Conservation (phyloP, 2,797 vertebrate species). For the Molossus molossus region DNA sequence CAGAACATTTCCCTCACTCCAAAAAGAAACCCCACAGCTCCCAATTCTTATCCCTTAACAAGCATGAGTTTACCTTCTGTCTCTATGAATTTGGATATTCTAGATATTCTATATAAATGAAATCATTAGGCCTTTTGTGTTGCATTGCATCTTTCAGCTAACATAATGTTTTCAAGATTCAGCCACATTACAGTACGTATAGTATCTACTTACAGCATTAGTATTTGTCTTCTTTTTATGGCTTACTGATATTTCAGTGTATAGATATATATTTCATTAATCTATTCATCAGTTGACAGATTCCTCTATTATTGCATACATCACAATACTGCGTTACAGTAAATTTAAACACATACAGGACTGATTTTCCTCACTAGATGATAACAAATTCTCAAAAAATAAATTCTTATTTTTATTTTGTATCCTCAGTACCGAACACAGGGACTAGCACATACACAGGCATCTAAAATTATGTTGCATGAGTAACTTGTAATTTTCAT, state of each 20-base stretch:
- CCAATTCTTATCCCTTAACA: background rate
- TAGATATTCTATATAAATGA: background rate
- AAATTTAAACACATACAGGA: conserved; percentile 41
- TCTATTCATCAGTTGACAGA: conserved; percentile 5
- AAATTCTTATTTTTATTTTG: conserved; percentile 14
- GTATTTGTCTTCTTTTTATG: conserved; percentile 8
- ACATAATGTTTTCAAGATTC: conserved; percentile 19
- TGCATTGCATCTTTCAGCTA: background rate
- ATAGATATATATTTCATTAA: background rate
- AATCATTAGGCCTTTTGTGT: background rate
- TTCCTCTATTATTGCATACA: conserved; percentile 5
- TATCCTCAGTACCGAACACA: conserved; percentile 1
- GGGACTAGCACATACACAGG: background rate
- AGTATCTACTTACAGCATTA: background rate
- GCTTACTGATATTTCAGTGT: background rate
- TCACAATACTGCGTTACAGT: background rate
- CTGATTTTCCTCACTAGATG: background rate
- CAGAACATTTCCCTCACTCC: background rate
- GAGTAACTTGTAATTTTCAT: background rate
- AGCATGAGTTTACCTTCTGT: background rate
- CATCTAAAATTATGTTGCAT: background rate
- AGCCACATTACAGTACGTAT: background rate
- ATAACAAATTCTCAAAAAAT: background rate
- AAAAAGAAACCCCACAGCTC: conserved; percentile 4
- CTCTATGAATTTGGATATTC: background rate